Evolutionary conservation across 2,888 invertebrate species (phyloP).

Genomic region (Serrognathus titanus): DNA sequence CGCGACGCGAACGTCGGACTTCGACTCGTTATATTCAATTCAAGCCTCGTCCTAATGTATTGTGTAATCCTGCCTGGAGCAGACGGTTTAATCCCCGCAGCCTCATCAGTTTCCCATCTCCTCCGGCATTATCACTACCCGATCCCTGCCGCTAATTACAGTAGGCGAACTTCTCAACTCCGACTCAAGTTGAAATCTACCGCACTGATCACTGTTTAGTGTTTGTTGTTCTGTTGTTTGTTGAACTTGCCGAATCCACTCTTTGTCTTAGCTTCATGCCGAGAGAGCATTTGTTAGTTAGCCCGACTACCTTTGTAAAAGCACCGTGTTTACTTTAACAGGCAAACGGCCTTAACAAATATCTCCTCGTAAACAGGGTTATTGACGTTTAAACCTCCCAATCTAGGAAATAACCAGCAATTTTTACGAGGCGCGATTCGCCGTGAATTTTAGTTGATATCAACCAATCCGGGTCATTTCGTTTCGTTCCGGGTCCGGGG

Average conservation of each 20-base stretch:
- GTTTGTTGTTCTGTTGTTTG: conserved; percentile 43
- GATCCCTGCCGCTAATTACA: conserved; percentile 46
- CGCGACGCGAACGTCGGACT: no score
- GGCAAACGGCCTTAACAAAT: conserved; percentile 25
- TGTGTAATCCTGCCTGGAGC: conserved; percentile 39
- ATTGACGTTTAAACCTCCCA: conserved; percentile 34
- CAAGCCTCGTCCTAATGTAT: conserved; percentile 30
- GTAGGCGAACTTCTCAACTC: conserved; percentile 37
- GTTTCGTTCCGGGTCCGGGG: conserved; percentile 21
- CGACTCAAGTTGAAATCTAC: neutral
- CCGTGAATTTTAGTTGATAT: conserved; percentile 42
- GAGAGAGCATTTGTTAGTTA: no score
- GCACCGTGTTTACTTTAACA: conserved; percentile 6
- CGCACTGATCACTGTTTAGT: conserved; percentile 41
- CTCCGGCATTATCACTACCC: conserved; percentile 44
- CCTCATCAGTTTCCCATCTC: conserved; percentile 47
- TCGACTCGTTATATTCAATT: neutral
- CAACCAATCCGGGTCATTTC: conserved; percentile 44
- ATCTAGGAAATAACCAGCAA: conserved; percentile 43
- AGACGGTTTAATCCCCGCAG: conserved; percentile 41
- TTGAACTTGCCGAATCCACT: conserved; percentile 31
- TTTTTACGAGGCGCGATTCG: conserved; percentile 45
- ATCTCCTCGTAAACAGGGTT: conserved; percentile 25
- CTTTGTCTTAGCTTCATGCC: conserved; percentile 21
- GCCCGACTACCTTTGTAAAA: no score